Conservation (phyloP, 2,797 vertebrate genomes). For the Chaetodon trifasciatus region DNA sequence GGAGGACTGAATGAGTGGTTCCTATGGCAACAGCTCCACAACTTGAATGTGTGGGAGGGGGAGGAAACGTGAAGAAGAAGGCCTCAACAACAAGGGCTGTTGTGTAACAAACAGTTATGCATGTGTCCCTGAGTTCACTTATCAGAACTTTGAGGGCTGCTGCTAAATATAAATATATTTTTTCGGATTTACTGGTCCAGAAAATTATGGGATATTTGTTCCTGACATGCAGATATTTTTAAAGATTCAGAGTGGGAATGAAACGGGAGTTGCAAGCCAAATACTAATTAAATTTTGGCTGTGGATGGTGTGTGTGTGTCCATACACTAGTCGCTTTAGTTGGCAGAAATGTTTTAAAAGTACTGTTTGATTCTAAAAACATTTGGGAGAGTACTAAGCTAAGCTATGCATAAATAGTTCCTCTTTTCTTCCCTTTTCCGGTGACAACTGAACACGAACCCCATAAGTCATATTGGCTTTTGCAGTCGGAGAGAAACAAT, state of each 20-base stretch:
- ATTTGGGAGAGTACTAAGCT: conserved; percentile 13
- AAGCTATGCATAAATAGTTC: background rate
- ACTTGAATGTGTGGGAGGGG: conserved; percentile 69
- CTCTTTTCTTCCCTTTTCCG: background rate
- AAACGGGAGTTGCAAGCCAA: conserved; percentile 23
- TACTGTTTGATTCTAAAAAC: conserved; percentile 18
- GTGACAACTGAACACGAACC: background rate
- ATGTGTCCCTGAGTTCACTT: conserved; percentile 39
- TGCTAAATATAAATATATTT: conserved; percentile 16
- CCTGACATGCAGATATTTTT: conserved; percentile 9
- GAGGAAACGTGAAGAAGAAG: conserved; percentile 53
- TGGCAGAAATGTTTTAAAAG: conserved; percentile 48
- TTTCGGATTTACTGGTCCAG: conserved; percentile 14
- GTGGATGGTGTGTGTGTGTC: conserved; percentile 5
- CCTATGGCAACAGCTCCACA: conserved; percentile 84
- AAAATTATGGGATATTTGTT: conserved; percentile 21
- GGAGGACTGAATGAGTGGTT: conserved; percentile 80
- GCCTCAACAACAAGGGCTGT: conserved; percentile 56
- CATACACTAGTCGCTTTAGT: conserved; percentile 17
- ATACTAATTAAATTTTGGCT: conserved; percentile 56
- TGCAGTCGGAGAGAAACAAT: background rate
- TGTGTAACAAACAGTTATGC: conserved; percentile 64
- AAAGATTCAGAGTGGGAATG: conserved; percentile 19
- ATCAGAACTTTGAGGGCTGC: conserved; percentile 12
- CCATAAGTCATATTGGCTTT: background rate